Evolutionary conservation across 1,140 invertebrate species (phyloP), one percentile per base, ranked within the genome.

Genomic region (Micrasema longulum): DNA sequence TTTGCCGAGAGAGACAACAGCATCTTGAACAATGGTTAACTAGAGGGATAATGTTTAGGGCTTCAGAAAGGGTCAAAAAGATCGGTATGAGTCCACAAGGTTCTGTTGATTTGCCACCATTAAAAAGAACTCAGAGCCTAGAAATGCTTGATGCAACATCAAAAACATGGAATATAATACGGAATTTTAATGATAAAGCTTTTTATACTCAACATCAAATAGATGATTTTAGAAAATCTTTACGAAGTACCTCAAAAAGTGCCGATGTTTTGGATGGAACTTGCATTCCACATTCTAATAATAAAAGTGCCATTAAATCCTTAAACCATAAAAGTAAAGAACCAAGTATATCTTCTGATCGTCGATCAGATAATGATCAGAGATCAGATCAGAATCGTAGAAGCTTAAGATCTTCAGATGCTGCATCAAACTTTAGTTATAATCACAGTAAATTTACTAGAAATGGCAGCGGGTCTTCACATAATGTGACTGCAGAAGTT

Each of bases 11-110:
- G 57, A 87, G 89, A 48, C 87, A 90, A 53, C 80, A 87, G 47
- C 88, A 91, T 75, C 83, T 94, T 22, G 90, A 91, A 73, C 89
- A 92, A 67, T 92, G 89, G 85, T 74, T 92, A 7, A 86, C 84
- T 4, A 79, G 90, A 60, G 87, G 87, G 10, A 87, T 85, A 4
- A 84, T 86, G 73, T 88, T 86, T 41, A 83, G 89, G 65, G 85
- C 85, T 31, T 89, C 86, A 36, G 89, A 89, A 77, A 84, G 87
- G 75, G 84, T 85, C 14, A 83, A 76, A 48, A 85, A 84, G 71
- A 79, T 82, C 55, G 85, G 86, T 79, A 82, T 84, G 76, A 81
- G 86, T 77, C 81, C 85, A 2, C 89, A 87, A 79, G 81, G 87
- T 7, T 87, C 87, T n/a, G 79, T 88, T 72, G 83, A 89, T 65